Conservation (phyloP, 2,113 vertebrate species). For the Channa argus region DNA sequence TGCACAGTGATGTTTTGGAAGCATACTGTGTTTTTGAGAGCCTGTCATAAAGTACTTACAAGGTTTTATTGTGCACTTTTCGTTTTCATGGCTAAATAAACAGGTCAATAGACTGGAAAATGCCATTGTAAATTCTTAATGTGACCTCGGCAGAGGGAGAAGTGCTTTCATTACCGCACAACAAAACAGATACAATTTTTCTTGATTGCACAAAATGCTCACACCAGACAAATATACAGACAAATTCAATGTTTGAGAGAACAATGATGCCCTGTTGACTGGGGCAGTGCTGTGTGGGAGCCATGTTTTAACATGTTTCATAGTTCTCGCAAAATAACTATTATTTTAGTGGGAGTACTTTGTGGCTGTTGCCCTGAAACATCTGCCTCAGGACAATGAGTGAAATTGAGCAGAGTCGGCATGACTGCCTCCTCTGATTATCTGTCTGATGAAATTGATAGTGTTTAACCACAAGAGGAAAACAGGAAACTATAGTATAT, state of each 20-base stretch:
- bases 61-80: conserved; percentile 32
- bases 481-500: neutral
- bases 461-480: conserved; percentile 10
- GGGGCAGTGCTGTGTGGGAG: conserved; percentile 23
- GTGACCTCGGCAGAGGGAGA: conserved; percentile 38
- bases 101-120: conserved; percentile 50
- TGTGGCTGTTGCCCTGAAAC: conserved; percentile 26
- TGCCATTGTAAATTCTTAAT: conserved; percentile 59
- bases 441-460: neutral
- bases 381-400: conserved; percentile 22
- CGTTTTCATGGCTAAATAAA: conserved; percentile 49
- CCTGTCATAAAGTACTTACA: conserved; percentile 30
- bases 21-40: conserved; percentile 15
- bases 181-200: conserved; percentile 13
- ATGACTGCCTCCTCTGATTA: conserved; percentile 1
- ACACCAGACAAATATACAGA: conserved; percentile 6
- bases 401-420: conserved; percentile 22
- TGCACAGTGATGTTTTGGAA: conserved; percentile 10
- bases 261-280: neutral
- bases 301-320: conserved; percentile 12
- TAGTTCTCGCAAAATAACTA: conserved; percentile 13
- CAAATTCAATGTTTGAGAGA: neutral
- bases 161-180: conserved; percentile 33
- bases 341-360: conserved; percentile 18
- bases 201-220: conserved; percentile 20